Evolutionary conservation across 2,797 vertebrate genomes (phyloP).

Genomic region (Smutsia temminckii): DNA sequence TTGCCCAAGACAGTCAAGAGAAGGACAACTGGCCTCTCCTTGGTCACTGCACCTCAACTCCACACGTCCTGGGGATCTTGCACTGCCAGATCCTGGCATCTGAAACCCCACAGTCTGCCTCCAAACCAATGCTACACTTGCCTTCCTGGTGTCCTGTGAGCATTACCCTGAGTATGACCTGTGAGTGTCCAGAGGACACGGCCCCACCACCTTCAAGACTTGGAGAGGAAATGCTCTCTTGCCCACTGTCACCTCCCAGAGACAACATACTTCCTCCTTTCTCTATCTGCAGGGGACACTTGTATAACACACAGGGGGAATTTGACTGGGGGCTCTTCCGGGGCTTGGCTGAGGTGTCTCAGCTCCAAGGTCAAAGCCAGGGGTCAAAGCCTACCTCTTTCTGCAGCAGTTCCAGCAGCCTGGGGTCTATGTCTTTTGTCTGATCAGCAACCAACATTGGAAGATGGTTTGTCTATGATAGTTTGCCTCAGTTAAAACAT

Average conservation of each 20-base stretch:
- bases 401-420: conserved; percentile 87
- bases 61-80: not conserved
- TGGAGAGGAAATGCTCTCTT: not conserved
- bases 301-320: conserved; percentile 90
- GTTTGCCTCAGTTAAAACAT: not conserved
- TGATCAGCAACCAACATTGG: conserved; percentile 89
- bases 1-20: conserved; percentile 52
- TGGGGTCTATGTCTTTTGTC: conserved; percentile 89
- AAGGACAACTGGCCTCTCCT: not conserved
- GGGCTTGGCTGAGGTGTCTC: conserved; percentile 86
- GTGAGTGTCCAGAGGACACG: conserved; percentile 83
- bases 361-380: conserved; percentile 76
- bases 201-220: accelerated
- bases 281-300: conserved; percentile 86
- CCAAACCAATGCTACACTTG: conserved; percentile 81
- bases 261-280: not conserved
- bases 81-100: conserved; percentile 80
- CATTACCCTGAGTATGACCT: conserved; percentile 92
- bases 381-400: conserved; percentile 82
- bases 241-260: too few relatives aligned
- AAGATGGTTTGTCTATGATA: conserved; percentile 87
- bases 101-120: conserved; percentile 91
- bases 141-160: conserved; percentile 87
- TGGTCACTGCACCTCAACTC: not conserved
- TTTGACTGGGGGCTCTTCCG: conserved; percentile 94